A percentile compares a stretch with the other conserved stretches of the same genome.
These are phyloP conservation scores for Nomada flava DNA, from an alignment of 2,888 invertebrate genomes.

Conservation along the genomic window DNA sequence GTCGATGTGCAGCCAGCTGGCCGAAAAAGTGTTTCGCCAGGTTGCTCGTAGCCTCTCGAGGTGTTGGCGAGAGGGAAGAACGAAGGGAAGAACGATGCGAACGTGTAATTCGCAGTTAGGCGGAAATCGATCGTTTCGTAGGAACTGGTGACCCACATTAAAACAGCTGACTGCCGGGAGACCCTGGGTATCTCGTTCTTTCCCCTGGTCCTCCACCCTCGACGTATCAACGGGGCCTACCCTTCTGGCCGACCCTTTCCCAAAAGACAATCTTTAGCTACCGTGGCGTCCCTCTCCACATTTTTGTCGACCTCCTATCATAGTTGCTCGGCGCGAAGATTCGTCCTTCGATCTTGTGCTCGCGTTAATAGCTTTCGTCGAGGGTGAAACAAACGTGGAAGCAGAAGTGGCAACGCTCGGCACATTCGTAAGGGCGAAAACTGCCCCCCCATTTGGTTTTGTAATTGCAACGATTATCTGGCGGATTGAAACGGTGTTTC, in stretches of 20 bases:
- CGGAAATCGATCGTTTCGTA: conserved; percentile 76
- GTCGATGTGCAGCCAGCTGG: conserved; percentile 25
- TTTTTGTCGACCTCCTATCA: conserved; percentile 13
- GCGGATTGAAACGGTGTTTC: conserved; percentile 38
- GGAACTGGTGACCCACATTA: conserved; percentile 79
- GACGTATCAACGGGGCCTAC: conserved; percentile 38
- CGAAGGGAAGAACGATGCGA: conserved; percentile 26
- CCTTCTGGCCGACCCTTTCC: conserved; percentile 58
- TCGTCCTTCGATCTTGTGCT: not conserved
- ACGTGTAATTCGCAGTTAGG: conserved; percentile 8
- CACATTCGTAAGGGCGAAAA: not conserved
- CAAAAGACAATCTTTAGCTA: conserved; percentile 47
- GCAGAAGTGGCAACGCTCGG: not conserved
- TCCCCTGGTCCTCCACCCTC: conserved; percentile 61
- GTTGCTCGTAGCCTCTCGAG: not conserved
- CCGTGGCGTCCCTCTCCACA: conserved; percentile 16
- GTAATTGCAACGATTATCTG: conserved; percentile 35
- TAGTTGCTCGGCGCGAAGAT: not conserved
- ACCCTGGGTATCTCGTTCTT: conserved; percentile 58
- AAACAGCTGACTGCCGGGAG: conserved; percentile 78
- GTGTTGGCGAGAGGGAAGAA: not conserved
- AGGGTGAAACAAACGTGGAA: not conserved
- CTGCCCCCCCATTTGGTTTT: not conserved
- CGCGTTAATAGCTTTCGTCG: not conserved
- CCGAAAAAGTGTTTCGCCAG: not conserved